These are phyloP conservation scores for Branchipolynoe longqiensis DNA, from an alignment of 2,888 invertebrate genomes.

Conservation along the genomic window DNA sequence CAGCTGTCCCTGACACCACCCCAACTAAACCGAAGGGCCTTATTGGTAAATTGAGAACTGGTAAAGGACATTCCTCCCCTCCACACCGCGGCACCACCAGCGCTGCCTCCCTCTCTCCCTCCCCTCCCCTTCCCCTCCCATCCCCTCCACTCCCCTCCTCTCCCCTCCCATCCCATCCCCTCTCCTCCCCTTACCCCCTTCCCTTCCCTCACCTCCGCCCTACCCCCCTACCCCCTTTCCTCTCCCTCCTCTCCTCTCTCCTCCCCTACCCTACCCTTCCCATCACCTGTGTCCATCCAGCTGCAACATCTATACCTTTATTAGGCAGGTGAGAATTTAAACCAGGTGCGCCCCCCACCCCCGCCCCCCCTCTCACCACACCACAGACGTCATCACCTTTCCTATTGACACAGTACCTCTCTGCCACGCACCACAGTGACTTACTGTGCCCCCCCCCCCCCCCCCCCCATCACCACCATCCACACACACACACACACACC, in stretches of 20 bases:
- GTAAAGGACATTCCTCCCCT: not conserved
- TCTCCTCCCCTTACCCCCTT: not conserved
- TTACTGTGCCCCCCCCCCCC: constrained; percentile 1
- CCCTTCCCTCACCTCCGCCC: not conserved
- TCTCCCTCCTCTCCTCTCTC: not conserved
- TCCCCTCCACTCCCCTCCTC: not conserved
- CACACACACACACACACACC: too few relatives aligned
- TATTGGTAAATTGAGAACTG: constrained; percentile 39
- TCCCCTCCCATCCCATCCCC: not conserved
- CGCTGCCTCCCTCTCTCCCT: not conserved
- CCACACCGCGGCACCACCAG: not conserved
- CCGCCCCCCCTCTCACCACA: not conserved
- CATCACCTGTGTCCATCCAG: not conserved
- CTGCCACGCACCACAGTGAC: not conserved
- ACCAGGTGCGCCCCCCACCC: not conserved
- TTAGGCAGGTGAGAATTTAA: constrained; percentile 33
- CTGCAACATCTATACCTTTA: constrained; percentile 24
- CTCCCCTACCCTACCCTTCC: not conserved
- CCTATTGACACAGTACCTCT: too few relatives aligned
- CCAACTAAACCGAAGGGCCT: too few relatives aligned
- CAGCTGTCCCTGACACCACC: too few relatives aligned
- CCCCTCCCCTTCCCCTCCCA: not conserved
- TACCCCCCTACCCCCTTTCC: not conserved
- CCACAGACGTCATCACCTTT: too few relatives aligned
- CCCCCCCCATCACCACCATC: not conserved